These are phyloP conservation scores for Orgyia antiqua DNA, from an alignment of 2,888 invertebrate species.

Conservation along the genomic window DNA sequence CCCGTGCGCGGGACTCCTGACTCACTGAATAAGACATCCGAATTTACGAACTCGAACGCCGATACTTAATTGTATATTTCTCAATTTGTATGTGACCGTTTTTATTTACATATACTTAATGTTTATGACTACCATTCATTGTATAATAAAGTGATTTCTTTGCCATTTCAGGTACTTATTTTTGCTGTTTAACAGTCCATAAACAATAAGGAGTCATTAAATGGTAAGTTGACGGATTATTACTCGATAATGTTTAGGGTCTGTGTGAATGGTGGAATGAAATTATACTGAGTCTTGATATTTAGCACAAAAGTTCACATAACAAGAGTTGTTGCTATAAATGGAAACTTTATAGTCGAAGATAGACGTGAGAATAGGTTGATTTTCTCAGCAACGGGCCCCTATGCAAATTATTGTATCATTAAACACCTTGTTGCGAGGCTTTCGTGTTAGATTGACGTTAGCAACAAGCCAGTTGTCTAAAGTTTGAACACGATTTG, in stretches of 20 bases:
- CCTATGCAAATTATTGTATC: slow-evolving; percentile 75
- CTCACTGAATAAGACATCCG: slow-evolving; percentile 34
- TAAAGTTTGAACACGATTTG: slow-evolving; percentile 41
- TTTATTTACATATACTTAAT: slow-evolving; percentile 28
- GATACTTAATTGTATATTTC: slow-evolving; percentile 56
- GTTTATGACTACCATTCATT: slow-evolving; percentile 35
- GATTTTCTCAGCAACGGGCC: slow-evolving; percentile 48
- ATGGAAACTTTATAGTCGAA: slow-evolving; percentile 46
- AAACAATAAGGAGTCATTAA: slow-evolving; percentile 40
- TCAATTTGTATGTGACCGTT: slow-evolving; percentile 39
- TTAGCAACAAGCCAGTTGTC: slow-evolving; percentile 36
- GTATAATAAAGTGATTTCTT: slow-evolving; percentile 43
- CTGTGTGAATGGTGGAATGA: slow-evolving; percentile 27
- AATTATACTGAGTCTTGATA: slow-evolving; percentile 24
- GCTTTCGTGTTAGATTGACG: slow-evolving; percentile 65
- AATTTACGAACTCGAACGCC: slow-evolving; percentile 29
- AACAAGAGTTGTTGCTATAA: slow-evolving; percentile 53
- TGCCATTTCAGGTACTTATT: slow-evolving; percentile 61
- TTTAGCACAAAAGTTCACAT: slow-evolving; percentile 42
- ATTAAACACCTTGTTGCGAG: slow-evolving; percentile 69
- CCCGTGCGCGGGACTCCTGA: slow-evolving; percentile 42
- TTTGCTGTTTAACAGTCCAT: slow-evolving; percentile 39
- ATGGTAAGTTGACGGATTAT: slow-evolving; percentile 46
- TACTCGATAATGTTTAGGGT: slow-evolving; percentile 18
- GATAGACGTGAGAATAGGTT: slow-evolving; percentile 72